Conservation (phyloP, 1,140 invertebrate genomes). For the Zaprionus nigranus region DNA sequence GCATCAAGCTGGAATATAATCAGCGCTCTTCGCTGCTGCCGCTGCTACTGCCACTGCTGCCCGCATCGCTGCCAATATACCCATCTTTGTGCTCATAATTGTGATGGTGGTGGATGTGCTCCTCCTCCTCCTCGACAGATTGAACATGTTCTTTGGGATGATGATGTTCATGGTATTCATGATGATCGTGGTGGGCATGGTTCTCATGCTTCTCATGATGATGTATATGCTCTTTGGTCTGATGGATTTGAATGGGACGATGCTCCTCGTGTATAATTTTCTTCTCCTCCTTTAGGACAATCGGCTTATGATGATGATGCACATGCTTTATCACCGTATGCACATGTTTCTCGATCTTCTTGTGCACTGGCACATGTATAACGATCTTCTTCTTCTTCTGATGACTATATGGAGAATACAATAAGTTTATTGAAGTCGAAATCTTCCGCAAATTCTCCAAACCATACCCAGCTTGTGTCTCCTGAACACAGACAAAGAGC, state of each 20-base stretch:
- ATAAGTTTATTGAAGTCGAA: neutral
- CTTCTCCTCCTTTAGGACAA: conserved; percentile 82
- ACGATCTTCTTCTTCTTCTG: conserved; percentile 83
- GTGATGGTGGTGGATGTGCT: conserved; percentile 80
- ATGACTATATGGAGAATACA: conserved; percentile 35
- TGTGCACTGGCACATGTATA: conserved; percentile 82
- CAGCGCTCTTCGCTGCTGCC: conserved; percentile 71
- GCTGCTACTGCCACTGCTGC: conserved; percentile 40
- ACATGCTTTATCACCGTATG: conserved; percentile 81
- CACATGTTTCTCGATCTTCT: conserved; percentile 82
- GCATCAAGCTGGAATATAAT: conserved; percentile 35
- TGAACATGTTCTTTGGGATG: conserved; percentile 46
- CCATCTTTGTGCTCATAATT: conserved; percentile 77
- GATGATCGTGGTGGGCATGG: conserved; percentile 65
- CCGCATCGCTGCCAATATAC: conserved; percentile 48
- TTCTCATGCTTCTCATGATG: conserved; percentile 74
- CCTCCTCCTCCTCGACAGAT: conserved; percentile 69
- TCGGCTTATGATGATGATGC: conserved; percentile 83
- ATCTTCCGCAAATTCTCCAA: neutral
- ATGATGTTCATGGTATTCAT: conserved; percentile 57
- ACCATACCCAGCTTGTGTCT: conserved; percentile 68
- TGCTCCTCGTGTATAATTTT: conserved; percentile 80
- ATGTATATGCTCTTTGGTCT: conserved; percentile 79
- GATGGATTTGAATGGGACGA: conserved; percentile 74
- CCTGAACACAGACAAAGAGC: conserved; percentile 57